Evolutionary conservation across 2,113 vertebrate species (phyloP).

Genomic region (Galemys pyrenaicus): DNA sequence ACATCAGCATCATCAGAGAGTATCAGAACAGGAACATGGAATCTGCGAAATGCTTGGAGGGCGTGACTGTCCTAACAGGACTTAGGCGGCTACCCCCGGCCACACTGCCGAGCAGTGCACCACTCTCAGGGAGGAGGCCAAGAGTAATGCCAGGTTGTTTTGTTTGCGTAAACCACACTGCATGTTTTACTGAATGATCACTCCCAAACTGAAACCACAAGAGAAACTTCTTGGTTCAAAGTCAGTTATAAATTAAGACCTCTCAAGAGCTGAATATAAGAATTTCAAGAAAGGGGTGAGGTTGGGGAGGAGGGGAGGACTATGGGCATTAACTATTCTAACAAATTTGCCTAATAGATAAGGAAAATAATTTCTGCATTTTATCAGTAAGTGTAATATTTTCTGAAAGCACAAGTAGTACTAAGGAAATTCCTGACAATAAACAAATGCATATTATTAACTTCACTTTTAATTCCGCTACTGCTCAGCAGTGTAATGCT

Average conservation of each 20-base stretch:
- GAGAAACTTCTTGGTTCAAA: slow-evolving; percentile 83
- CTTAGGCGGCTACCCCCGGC: slow-evolving; percentile 77
- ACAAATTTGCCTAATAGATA: slow-evolving; percentile 5
- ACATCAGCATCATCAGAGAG: slow-evolving; percentile 86
- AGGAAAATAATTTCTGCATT: slow-evolving; percentile 35
- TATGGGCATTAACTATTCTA: background rate
- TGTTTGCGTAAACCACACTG: slow-evolving; percentile 88
- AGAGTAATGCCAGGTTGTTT: slow-evolving; percentile 80
- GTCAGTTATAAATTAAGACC: slow-evolving; percentile 92
- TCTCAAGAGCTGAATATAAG: slow-evolving; percentile 88
- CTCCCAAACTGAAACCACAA: slow-evolving; percentile 80
- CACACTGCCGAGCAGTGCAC: slow-evolving; percentile 80
- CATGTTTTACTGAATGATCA: slow-evolving; percentile 87
- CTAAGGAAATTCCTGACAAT: background rate
- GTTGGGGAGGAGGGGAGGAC: slow-evolving; percentile 53
- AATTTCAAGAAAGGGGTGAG: slow-evolving; percentile 82
- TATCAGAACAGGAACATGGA: slow-evolving; percentile 81
- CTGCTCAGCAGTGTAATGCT: slow-evolving; percentile 1
- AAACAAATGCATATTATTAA: slow-evolving; percentile 30
- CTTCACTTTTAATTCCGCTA: background rate
- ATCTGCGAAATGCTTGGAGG: slow-evolving; percentile 70
- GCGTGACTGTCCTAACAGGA: slow-evolving; percentile 76
- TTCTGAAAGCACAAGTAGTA: slow-evolving; percentile 26
- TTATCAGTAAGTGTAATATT: slow-evolving; percentile 6
- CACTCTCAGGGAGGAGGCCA: slow-evolving; percentile 79